Conservation (phyloP, 2,797 vertebrate genomes). For the Acanthis flammea region DNA sequence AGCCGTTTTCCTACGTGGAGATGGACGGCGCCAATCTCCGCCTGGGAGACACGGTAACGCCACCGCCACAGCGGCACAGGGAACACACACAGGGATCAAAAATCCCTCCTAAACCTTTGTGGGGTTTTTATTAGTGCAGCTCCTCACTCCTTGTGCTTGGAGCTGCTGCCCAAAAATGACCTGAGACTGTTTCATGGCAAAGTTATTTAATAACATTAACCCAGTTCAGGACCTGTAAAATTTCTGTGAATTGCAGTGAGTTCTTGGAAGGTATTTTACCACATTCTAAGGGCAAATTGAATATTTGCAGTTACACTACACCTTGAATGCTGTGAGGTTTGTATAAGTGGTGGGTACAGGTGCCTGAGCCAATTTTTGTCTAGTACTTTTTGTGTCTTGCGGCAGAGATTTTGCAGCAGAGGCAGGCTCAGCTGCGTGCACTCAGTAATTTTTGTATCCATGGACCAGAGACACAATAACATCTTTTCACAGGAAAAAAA, state of each 20-base stretch:
- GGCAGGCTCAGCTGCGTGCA: neutral
- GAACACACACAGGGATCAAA: neutral
- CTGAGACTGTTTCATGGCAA: neutral
- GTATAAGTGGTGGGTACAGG: neutral
- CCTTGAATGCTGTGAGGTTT: neutral
- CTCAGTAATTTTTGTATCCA: conserved; percentile 24
- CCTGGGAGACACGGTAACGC: conserved; percentile 81
- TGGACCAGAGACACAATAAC: conserved; percentile 21
- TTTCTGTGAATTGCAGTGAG: neutral
- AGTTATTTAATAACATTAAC: neutral
- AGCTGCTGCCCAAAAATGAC: neutral
- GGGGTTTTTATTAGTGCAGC: neutral
- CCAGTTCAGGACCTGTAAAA: neutral
- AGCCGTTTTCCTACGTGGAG: conserved; percentile 74
- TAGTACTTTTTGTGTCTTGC: neutral
- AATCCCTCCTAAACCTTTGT: neutral
- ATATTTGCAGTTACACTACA: neutral
- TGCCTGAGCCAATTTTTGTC: neutral
- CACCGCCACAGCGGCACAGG: neutral
- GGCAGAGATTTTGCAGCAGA: neutral
- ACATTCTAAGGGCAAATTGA: neutral
- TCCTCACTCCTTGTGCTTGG: neutral
- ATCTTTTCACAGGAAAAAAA: neutral
- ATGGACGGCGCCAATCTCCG: conserved; percentile 83
- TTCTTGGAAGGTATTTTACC: neutral